Base-by-base conservation (phyloP, 2,113 vertebrate species). In the Caracal caracal region DNA sequence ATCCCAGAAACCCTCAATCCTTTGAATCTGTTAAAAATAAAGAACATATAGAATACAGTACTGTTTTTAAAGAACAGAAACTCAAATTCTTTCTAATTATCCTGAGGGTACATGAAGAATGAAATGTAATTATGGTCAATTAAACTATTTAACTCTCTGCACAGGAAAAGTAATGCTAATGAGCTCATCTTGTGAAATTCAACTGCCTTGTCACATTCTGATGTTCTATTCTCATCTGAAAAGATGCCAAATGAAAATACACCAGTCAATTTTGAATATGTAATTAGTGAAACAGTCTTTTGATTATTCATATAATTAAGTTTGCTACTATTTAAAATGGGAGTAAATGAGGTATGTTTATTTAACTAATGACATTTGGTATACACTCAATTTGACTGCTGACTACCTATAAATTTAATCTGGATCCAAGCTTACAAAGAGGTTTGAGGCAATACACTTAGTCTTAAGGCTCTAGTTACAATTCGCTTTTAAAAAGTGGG, bases 31-130 rank as follows among this genome's bases (percentile, higher is more conserved):
- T 47, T 82, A 90, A 81, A 96, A 94, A 75, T 33, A 92, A 85
- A 89, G 56, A 82, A 94, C 40, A 85, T 26, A 80, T 1, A 93
- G 47, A 95, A 93, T 56, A 63, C 8, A 56, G 30, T 66, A 88
- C 43, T 86, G 9, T n/a, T 88, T 90, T 92, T 92, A 96, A 84
- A 96, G 37, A 87, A 56, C 0, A 95, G 35, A 95, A 92, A 92
- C 61, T 83, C 56, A 94, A 93, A 94, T 89, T 96, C 63, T 22
- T 96, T 63, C 94, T 68, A 86, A 94, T 90, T 96, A 95, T 92
- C 75, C 89, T 76, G 66, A 94, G 63, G 6, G 16, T 90, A 93
- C 2, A 80, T 43, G 12, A 83, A 70, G 49, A 92, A 66, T 70
- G 4, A 73, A 16, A 7, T 66, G 17, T 93, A 95, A 70, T 53